Evolutionary conservation across 2,797 vertebrate species (phyloP), one percentile per base, ranked within the genome.

Genomic region (Jordanella pulchra): DNA sequence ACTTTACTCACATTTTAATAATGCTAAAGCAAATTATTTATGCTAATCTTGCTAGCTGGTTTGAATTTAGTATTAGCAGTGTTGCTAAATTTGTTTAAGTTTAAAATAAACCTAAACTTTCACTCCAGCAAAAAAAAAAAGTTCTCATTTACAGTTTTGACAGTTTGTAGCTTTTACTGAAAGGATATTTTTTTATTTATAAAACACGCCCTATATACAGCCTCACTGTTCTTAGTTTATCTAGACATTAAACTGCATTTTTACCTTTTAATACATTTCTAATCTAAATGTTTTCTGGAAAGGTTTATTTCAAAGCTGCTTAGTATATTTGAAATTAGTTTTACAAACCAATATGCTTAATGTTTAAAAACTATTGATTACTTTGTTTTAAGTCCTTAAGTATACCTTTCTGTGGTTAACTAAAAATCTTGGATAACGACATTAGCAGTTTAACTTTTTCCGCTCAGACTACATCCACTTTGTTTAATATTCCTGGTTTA

Each of bases 401-500:
- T 42, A 44, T 63, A 42, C 35, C 3, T 15, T 23, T 61, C 39
- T 39, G 21, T 61, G 23, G 76, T 48, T 56, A 23, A 71, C 71
- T 39, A 44, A 58, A 63, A 71, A 45, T 68, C 55, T 27, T 50
- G 65, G 70, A 82, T 80, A 86, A 81, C 86, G 82, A 65, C 77
- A 78, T 84, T 64, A 72, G 42, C 18, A 68, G 71, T 69, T 74
- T 15, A 66, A 58, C 61, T 89, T 95, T 90, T 89, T 87, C 91
- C 83, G 85, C 93, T 93, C 87, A 86, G 90, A 93, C 92, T 89
- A 87, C 88, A 84, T 93, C 89, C 93, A 95, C 96, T 95, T 94
- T 92, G 92, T 94, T 94, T 94, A 95, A 96, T 95, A 96, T 95
- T 95, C 93, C 89, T 93, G 92, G 95, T 94, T 95, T 95, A 95